phyloP scores from a whole-genome alignment of 2,888 invertebrate genomes.

The Cerastis rubricosa region DNA sequence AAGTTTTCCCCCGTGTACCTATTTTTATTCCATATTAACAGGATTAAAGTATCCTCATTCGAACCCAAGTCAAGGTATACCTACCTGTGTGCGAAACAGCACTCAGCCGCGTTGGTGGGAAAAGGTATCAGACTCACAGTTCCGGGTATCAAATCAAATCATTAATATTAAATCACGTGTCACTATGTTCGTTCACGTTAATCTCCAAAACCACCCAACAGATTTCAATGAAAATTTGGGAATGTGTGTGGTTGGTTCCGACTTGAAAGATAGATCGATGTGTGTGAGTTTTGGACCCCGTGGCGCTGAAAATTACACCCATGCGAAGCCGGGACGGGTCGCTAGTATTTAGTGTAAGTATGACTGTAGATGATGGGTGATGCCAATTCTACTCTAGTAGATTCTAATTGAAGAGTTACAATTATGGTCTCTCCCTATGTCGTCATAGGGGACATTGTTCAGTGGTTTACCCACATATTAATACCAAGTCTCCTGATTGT shows the following conservation, averaged over 20 bases:
- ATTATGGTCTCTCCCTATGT: neutral
- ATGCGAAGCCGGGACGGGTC: neutral
- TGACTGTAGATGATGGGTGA: neutral
- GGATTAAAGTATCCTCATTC: neutral
- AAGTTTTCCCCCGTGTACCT: neutral
- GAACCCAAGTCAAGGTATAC: too few species aligned
- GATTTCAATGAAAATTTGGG: neutral
- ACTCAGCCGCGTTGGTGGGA: neutral
- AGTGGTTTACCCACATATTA: slow-evolving; percentile 4
- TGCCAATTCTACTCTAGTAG: neutral
- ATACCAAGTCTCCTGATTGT: slow-evolving; percentile 15
- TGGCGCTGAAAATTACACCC: neutral
- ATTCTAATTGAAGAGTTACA: neutral
- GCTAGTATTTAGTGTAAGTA: neutral
- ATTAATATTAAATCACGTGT: neutral
- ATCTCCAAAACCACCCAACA: neutral
- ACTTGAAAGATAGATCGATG: neutral
- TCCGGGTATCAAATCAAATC: neutral
- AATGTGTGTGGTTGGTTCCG: neutral
- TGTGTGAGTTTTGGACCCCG: neutral
- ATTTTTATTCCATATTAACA: too few species aligned
- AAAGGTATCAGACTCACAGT: neutral
- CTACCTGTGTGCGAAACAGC: neutral
- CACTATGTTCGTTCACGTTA: neutral
- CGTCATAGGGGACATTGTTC: too few species aligned